Evolutionary conservation across 2,797 vertebrate species (phyloP).

Genomic region (Clarias platycephalus): DNA sequence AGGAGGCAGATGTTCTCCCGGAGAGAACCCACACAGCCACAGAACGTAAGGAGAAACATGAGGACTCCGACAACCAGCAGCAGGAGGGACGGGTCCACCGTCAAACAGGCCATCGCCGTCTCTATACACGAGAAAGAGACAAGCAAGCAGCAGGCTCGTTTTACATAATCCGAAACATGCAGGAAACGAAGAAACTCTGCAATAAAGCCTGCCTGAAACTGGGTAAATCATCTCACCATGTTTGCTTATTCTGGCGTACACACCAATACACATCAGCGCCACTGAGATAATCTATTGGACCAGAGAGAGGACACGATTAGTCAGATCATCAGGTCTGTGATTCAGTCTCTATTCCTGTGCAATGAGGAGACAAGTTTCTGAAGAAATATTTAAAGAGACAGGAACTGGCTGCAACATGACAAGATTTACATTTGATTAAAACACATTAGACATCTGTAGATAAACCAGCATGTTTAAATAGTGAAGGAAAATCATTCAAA

Average conservation of each 20-base stretch:
- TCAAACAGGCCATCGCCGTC: conserved; percentile 80
- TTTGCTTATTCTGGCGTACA: conserved; percentile 87
- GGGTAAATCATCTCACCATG: conserved; percentile 78
- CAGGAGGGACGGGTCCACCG: conserved; percentile 85
- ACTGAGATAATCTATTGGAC: conserved; percentile 71
- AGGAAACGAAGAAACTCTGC: not conserved
- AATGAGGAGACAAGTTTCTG: not conserved
- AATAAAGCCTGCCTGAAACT: not conserved
- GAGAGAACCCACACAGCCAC: conserved; percentile 90
- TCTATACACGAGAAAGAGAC: conserved; percentile 66
- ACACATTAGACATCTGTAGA: not conserved
- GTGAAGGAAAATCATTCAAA: not conserved
- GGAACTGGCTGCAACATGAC: not conserved
- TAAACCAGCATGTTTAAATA: not conserved
- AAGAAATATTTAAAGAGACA: not conserved
- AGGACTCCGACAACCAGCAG: conserved; percentile 84
- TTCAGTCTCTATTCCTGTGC: not conserved
- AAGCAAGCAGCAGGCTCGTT: not conserved
- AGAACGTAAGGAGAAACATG: conserved; percentile 95
- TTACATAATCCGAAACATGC: too few relatives aligned
- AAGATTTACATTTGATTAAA: not conserved
- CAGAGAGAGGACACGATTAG: not conserved
- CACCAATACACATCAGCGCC: conserved; percentile 83
- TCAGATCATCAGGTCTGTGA: not conserved
- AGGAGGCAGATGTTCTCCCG: conserved; percentile 93